Evolutionary conservation across 2,888 invertebrate genomes (phyloP).

Genomic region (Zelleria hepariella): DNA sequence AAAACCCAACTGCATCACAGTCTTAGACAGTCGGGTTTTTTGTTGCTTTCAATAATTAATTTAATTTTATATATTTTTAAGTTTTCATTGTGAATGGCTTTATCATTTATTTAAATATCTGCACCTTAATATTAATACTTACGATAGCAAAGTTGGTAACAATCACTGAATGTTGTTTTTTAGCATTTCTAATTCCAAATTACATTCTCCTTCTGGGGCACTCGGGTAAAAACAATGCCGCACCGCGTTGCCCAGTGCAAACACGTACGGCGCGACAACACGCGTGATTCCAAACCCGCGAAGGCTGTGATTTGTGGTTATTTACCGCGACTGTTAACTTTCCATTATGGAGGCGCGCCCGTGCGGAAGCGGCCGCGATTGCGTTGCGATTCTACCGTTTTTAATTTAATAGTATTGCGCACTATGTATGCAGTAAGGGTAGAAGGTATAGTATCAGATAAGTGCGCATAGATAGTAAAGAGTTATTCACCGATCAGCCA

Average conservation of each 20-base stretch:
- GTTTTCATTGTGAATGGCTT: too few relatives aligned
- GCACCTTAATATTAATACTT: too few relatives aligned
- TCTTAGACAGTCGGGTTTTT: too few relatives aligned
- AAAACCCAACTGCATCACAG: too few relatives aligned
- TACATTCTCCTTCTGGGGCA: background rate
- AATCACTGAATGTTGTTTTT: background rate
- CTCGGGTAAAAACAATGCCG: background rate
- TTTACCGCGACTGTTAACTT: conserved; percentile 2
- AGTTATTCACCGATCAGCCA: too few relatives aligned
- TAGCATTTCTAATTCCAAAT: background rate
- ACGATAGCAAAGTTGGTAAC: background rate
- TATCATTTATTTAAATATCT: too few relatives aligned
- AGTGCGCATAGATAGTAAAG: background rate
- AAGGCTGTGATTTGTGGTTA: background rate
- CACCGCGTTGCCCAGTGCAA: background rate
- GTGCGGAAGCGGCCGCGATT: conserved; percentile 5
- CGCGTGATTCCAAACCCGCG: background rate
- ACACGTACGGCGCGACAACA: background rate
- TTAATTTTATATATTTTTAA: too few relatives aligned
- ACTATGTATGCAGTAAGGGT: background rate
- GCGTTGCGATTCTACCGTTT: conserved; percentile 1
- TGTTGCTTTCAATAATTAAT: too few relatives aligned
- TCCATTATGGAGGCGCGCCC: background rate
- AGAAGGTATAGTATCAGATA: background rate
- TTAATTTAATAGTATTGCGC: background rate